Evolutionary conservation across 1,140 invertebrate genomes (phyloP).

Genomic region (Globodera ellingtonae): DNA sequence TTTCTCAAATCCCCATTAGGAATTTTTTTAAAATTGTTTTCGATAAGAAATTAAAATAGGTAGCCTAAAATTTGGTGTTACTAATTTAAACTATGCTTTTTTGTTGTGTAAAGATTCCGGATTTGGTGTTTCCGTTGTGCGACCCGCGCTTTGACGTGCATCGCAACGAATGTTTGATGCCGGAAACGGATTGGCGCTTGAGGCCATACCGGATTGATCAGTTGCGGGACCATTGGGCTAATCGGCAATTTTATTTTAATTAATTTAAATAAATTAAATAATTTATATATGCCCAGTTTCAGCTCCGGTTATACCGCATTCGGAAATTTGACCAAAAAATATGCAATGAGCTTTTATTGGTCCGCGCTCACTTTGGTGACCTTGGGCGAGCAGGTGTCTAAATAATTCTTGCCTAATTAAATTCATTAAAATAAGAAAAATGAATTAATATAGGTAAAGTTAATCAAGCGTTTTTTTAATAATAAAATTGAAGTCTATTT

Average conservation of each 20-base stretch:
- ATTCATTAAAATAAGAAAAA: too few relatives aligned
- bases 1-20: too few relatives aligned
- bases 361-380: slow-evolving; percentile 89
- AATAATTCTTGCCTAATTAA: too few relatives aligned
- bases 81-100: neutral
- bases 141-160: slow-evolving; percentile 40
- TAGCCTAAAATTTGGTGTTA: too few relatives aligned
- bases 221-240: slow-evolving; percentile 20
- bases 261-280: neutral
- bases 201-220: slow-evolving; percentile 6
- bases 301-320: slow-evolving; percentile 43
- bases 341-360: slow-evolving; percentile 86
- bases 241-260: neutral
- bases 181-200: slow-evolving; percentile 15
- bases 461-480: too few relatives aligned
- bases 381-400: slow-evolving; percentile 72
- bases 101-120: slow-evolving; percentile 30
- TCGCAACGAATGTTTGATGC: slow-evolving; percentile 21
- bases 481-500: too few relatives aligned
- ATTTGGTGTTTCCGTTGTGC: slow-evolving; percentile 43
- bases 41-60: too few relatives aligned
- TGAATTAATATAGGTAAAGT: too few relatives aligned
- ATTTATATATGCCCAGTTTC: neutral
- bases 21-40: too few relatives aligned
- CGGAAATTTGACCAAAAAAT: slow-evolving; percentile 60